Conservation (phyloP, 2,113 vertebrate species). For the Phoenicopterus ruber region DNA sequence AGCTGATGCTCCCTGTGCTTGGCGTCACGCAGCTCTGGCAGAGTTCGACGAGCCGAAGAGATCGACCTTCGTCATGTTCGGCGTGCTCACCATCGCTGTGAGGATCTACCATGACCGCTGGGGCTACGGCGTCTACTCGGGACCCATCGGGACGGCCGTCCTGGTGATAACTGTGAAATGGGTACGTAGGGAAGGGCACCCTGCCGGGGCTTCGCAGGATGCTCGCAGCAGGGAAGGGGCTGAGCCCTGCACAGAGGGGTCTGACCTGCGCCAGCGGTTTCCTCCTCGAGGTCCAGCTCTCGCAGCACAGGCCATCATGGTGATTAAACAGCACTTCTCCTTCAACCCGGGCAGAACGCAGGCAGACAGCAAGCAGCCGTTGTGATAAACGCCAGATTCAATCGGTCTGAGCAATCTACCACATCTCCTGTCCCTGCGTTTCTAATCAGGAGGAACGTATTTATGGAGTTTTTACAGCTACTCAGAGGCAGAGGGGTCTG, state of each 20-base stretch:
- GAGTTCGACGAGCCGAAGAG: conserved; percentile 95
- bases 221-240: background rate
- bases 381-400: background rate
- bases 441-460: background rate
- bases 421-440: background rate
- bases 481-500: background rate
- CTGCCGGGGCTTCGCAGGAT: accelerated
- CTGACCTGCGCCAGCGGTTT: accelerated
- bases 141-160: conserved; percentile 89
- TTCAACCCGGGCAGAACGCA: background rate
- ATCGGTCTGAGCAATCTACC: background rate
- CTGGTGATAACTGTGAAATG: conserved; percentile 91
- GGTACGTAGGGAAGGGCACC: conserved; percentile 67
- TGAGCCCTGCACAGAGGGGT: accelerated
- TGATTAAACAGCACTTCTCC: background rate
- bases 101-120: conserved; percentile 90
- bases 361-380: background rate
- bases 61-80: conserved; percentile 90
- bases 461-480: conserved; percentile 27
- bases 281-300: background rate
- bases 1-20: background rate
- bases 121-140: conserved; percentile 95
- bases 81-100: conserved; percentile 87
- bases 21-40: conserved; percentile 79
- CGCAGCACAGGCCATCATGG: accelerated